phyloP scores from a whole-genome alignment of 2,888 invertebrate species.

The Drosophila anceps region DNA sequence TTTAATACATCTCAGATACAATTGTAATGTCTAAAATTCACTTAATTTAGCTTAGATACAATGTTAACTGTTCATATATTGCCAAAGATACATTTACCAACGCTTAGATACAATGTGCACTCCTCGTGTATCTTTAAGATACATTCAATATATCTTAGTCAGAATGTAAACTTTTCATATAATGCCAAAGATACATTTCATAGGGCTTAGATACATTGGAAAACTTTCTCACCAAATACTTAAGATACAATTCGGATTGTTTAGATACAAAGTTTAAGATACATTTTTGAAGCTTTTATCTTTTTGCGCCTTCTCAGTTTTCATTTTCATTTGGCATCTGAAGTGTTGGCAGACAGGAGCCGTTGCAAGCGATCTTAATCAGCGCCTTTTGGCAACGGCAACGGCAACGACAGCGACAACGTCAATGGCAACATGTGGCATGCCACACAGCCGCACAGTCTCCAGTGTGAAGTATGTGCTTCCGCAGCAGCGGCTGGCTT shows the following conservation, averaged over 20 bases:
- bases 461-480: constrained; percentile 45
- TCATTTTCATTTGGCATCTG: constrained; percentile 31
- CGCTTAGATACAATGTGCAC: not conserved
- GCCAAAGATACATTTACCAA: not conserved
- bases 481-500: constrained; percentile 71
- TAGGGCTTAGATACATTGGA: not conserved
- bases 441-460: constrained; percentile 21
- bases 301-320: constrained; percentile 17
- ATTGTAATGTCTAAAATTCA: no score
- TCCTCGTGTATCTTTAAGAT: not conserved
- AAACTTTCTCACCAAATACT: not conserved
- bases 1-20: no score
- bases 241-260: not conserved
- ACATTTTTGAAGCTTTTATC: not conserved
- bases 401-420: constrained; percentile 37
- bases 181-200: not conserved
- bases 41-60: not conserved
- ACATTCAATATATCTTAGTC: not conserved
- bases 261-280: constrained; percentile 1
- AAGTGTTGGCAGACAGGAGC: constrained; percentile 34
- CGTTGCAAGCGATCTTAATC: constrained; percentile 50
- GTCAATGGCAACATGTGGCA: constrained; percentile 44
- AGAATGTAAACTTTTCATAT: not conserved
- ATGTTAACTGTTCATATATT: not conserved
- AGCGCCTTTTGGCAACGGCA: constrained; percentile 55